Percentiles rank a stretch among this genome's conserved stretches.
Evolutionary conservation across 2,797 vertebrate genomes (phyloP).

Genomic region (Apodemus agrarius): DNA sequence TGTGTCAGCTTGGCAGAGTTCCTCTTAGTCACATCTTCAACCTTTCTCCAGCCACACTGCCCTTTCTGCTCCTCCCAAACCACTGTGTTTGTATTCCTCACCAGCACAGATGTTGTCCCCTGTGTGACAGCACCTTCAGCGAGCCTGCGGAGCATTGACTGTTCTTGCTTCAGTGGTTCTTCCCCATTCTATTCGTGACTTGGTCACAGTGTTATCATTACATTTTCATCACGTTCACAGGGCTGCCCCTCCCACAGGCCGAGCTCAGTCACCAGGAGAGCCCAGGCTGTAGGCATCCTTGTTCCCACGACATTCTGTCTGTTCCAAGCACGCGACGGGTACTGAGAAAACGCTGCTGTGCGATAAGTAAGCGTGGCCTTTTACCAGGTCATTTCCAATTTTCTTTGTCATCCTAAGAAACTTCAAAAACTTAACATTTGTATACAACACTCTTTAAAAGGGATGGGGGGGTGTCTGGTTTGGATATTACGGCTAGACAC

Average conservation of each 20-base stretch:
- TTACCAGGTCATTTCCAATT: background rate
- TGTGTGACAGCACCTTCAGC: background rate
- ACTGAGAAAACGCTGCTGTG: background rate
- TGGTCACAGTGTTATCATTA: background rate
- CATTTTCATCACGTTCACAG: background rate
- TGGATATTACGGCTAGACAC: background rate
- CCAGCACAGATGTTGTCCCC: background rate
- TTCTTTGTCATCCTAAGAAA: slow-evolving; percentile 1
- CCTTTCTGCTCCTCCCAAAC: background rate
- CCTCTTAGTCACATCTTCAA: background rate
- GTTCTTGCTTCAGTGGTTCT: background rate
- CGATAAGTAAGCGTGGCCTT: background rate
- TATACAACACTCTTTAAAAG: background rate
- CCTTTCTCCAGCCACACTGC: background rate
- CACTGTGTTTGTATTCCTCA: background rate
- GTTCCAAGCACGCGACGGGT: background rate
- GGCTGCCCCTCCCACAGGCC: background rate
- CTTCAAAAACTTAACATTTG: background rate
- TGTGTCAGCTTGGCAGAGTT: background rate
- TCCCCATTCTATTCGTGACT: background rate
- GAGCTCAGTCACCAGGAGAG: background rate
- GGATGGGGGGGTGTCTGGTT: background rate
- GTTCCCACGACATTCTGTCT: background rate
- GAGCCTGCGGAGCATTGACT: background rate
- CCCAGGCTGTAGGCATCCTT: background rate